Percentiles rank a stretch among this genome's conserved stretches.
Conservation (phyloP, 2,113 vertebrate genomes). For the Lophura nycthemera region DNA sequence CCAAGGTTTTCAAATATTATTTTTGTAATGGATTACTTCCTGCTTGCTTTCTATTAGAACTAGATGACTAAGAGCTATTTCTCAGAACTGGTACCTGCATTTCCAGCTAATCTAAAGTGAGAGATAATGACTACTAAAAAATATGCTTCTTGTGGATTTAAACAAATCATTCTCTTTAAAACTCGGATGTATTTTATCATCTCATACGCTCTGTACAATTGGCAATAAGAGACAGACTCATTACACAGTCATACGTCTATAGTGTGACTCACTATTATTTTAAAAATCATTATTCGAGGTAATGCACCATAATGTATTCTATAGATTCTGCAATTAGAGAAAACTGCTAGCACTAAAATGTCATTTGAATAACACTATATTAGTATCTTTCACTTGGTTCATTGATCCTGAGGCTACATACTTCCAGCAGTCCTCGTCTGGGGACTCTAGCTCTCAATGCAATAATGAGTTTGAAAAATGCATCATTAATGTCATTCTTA, state of each 20-base stretch:
- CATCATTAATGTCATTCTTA: background rate
- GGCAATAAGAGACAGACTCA: background rate
- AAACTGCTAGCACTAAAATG: background rate
- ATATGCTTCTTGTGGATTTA: background rate
- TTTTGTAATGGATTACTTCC: background rate
- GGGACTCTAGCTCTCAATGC: background rate
- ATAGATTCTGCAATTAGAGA: conserved; percentile 5
- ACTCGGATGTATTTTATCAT: background rate
- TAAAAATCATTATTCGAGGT: background rate
- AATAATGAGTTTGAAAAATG: background rate
- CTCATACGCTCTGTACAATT: background rate
- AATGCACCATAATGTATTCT: background rate
- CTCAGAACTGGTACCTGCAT: background rate
- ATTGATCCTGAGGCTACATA: background rate
- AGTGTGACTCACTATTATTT: conserved; percentile 8
- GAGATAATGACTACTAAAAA: background rate
- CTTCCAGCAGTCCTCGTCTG: background rate
- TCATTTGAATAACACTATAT: background rate
- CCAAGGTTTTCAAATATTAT: background rate
- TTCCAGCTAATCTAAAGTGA: background rate
- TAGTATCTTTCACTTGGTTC: background rate
- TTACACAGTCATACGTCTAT: background rate
- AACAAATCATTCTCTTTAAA: background rate
- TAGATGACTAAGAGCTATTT: background rate
- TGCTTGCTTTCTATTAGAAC: background rate